Base-by-base conservation (phyloP, 2,113 vertebrate genomes). In the Zeus faber region DNA sequence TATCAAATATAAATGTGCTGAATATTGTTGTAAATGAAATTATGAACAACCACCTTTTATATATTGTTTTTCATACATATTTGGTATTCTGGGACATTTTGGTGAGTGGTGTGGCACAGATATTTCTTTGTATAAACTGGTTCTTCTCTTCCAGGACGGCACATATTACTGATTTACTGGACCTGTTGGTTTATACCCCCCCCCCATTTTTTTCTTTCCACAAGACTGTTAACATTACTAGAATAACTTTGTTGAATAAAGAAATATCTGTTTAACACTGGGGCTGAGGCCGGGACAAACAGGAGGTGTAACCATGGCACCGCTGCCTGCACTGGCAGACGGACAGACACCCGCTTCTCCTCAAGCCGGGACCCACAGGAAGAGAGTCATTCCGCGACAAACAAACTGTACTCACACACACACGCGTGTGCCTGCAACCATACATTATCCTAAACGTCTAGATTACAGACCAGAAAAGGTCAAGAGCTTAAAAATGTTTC, bases 271-370 rank as follows among this genome's bases (percentile, higher is more conserved):
- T 54, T 67, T 54, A 20, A 46, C 63, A 40, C 25, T 11, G 7
- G 2, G 26, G 41, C 23, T 48, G 16, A 58, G 9, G 5, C 45
- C 4, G 1, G 8, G 61, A 65, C 47, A 80, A 72, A 70, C 75
- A 45, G 58, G 43, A 76, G 70, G 63, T 54, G 71, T 77, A 70
- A 25, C 72, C 59, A 76, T 72, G 61, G 62, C 46, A 39, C 35
- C 46, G 57, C 61, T 60, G 66, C 69, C 73, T 81, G 48, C 53
- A 65, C 49, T 71, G 39, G 21, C 43, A 0, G 27, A 46, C 48
- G 59, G 67, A 73, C 66, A 46, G 40, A 53, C 41, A 24, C 59
- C 14, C 43, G 50, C 65, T 78, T 76, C 64, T 63, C 40, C 53
- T 67, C 37, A 37, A 8, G 24, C 44, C 37, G 65, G 72, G 51